These are phyloP conservation scores for Lamproptera curius DNA, from an alignment of 2,888 invertebrate genomes.

Conservation along the genomic window DNA sequence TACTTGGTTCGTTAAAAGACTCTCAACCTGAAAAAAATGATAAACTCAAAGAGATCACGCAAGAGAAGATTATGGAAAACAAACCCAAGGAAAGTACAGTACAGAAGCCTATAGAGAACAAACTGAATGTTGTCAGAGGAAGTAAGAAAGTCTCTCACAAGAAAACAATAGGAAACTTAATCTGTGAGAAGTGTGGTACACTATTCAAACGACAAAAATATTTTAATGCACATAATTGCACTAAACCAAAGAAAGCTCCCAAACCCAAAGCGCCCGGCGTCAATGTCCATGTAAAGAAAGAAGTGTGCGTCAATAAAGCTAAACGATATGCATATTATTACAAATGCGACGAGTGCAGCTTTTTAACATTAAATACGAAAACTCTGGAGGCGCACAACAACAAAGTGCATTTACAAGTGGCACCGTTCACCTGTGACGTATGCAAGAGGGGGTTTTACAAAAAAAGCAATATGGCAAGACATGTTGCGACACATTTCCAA, in stretches of 20 bases:
- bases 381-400: slow-evolving; percentile 50
- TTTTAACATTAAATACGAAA: slow-evolving; percentile 39
- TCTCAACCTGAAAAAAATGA: too few species aligned
- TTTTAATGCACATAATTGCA: slow-evolving; percentile 37
- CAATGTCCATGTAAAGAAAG: slow-evolving; percentile 34
- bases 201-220: slow-evolving; percentile 29
- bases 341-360: slow-evolving; percentile 40
- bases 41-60: slow-evolving; percentile 1
- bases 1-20: slow-evolving; percentile 1
- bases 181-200: slow-evolving; percentile 43
- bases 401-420: slow-evolving; percentile 41
- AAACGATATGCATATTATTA: slow-evolving; percentile 29
- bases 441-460: slow-evolving; percentile 54
- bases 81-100: not conserved
- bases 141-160: not conserved
- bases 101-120: too few species aligned
- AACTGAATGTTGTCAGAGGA: too few species aligned
- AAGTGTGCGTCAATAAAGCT: slow-evolving; percentile 28
- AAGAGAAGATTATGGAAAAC: too few species aligned
- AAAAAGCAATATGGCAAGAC: slow-evolving; percentile 48
- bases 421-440: slow-evolving; percentile 42
- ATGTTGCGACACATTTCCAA: slow-evolving; percentile 38
- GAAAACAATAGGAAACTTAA: too few species aligned
- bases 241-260: slow-evolving; percentile 38
- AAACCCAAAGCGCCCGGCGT: slow-evolving; percentile 42